Conservation (phyloP, 2,113 vertebrate genomes). For the Aldabrachelys gigantea region DNA sequence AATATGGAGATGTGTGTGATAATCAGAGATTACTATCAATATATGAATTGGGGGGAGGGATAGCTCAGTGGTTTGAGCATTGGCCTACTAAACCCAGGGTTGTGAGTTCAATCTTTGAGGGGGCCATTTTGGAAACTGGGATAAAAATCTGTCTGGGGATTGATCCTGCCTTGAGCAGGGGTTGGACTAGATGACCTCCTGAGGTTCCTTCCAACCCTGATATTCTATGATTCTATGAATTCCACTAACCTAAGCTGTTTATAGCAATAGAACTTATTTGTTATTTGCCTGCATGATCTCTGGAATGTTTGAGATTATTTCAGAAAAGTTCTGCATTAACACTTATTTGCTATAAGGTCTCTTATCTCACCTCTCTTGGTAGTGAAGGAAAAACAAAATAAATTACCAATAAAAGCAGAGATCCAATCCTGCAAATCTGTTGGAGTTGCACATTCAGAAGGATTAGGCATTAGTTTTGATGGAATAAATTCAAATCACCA, state of each 20-base stretch:
- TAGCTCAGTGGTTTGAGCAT: no score
- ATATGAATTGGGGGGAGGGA: no score
- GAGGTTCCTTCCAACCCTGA: no score
- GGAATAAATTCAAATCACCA: not conserved
- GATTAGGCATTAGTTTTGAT: not conserved
- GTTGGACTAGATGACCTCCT: no score
- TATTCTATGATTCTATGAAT: conserved; percentile 15
- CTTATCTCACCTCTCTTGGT: not conserved
- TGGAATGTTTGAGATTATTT: not conserved
- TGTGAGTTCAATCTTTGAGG: no score
- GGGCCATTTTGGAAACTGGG: no score
- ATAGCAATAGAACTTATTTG: conserved; percentile 30
- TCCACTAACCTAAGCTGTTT: conserved; percentile 44
- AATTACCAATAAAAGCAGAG: not conserved
- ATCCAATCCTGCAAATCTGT: not conserved
- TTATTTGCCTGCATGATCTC: conserved; percentile 26
- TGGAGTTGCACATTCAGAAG: not conserved
- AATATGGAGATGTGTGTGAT: conserved; percentile 44
- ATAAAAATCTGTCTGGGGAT: no score
- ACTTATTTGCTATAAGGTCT: not conserved
- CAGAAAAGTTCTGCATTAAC: not conserved
- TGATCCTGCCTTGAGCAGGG: no score
- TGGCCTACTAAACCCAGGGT: no score
- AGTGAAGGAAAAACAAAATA: not conserved
- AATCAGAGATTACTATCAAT: conserved; percentile 49